Base-by-base conservation (phyloP, 2,113 vertebrate species). In the Amia ocellicauda region DNA sequence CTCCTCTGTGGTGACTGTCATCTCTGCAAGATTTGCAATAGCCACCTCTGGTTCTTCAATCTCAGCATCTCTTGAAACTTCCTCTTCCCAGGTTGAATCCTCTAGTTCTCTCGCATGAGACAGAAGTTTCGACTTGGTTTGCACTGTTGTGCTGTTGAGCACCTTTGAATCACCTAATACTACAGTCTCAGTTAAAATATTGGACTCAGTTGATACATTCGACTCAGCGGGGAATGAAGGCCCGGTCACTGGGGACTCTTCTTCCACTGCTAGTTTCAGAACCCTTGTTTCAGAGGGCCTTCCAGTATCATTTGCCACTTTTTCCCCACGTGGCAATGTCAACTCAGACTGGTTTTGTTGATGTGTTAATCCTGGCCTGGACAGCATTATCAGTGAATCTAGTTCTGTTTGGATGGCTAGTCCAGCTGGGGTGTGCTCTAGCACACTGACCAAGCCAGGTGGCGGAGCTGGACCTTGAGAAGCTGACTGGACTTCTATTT, bases 381-480 rank as follows among this genome's bases (percentile, higher is more conserved):
- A 31, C 27, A 24, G 26, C 52, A 4, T 5, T 36, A 24, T 23
- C 60, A 62, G 14, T 43, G 54, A 63, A 13, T 63, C 63, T 26
- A 28, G 11, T 41, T 16, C 55, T 22, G n/a, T n/a, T n/a, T n/a
- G n/a, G n/a, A n/a, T n/a, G n/a, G n/a, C n/a, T n/a, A n/a, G n/a
- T n/a, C n/a, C n/a, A n/a, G n/a, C n/a, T n/a, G n/a, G n/a, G n/a
- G n/a, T n/a, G n/a, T n/a, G n/a, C n/a, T n/a, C n/a, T n/a, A n/a
- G n/a, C n/a, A n/a, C n/a, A n/a, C n/a, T n/a, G n/a, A n/a, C n/a
- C n/a, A n/a, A n/a, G n/a, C 51, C 10, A 40, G 62, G 17, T 40
- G 56, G 1, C 4, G 31, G 31, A 1, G 28, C 11, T 5, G 0
- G 41, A 47, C 22, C n/a, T 1, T 42, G 3, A 49, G 42, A 19